Conservation (phyloP, 2,888 invertebrate genomes). For the Desoria tigrina region DNA sequence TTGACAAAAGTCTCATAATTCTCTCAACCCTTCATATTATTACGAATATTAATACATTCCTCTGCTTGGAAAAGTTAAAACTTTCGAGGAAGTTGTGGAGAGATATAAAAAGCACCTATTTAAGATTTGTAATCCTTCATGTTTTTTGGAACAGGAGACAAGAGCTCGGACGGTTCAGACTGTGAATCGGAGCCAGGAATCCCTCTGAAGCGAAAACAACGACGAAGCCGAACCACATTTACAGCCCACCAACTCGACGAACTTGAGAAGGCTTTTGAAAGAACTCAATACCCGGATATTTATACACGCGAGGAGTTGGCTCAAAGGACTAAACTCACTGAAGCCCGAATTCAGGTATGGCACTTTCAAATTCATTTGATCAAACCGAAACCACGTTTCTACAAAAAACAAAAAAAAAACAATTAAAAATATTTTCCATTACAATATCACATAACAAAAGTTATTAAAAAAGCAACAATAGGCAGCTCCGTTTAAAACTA, state of each 20-base stretch:
- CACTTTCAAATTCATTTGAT: too few species aligned
- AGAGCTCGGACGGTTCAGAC: conserved; percentile 66
- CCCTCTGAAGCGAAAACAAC: conserved; percentile 83
- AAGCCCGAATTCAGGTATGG: conserved; percentile 85
- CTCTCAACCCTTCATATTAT: too few species aligned
- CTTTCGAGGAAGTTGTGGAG: too few species aligned
- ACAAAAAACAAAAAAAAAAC: neutral
- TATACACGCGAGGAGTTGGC: conserved; percentile 91
- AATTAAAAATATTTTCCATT: neutral
- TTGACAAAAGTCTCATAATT: too few species aligned
- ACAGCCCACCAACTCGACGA: conserved; percentile 90
- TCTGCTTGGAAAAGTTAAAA: too few species aligned
- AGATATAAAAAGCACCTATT: too few species aligned
- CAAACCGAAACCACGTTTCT: neutral
- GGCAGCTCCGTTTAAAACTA: too few species aligned
- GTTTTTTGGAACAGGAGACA: conserved; percentile 51
- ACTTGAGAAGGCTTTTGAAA: conserved; percentile 84
- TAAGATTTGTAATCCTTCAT: too few species aligned
- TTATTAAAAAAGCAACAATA: too few species aligned
- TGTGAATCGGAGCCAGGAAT: conserved; percentile 90
- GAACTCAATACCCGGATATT: conserved; percentile 94
- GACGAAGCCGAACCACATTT: conserved; percentile 90
- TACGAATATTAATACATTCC: too few species aligned
- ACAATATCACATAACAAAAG: too few species aligned
- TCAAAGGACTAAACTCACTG: conserved; percentile 84